Evolutionary conservation across 2,797 vertebrate species (phyloP).

Genomic region (Cirrhinus molitorella): DNA sequence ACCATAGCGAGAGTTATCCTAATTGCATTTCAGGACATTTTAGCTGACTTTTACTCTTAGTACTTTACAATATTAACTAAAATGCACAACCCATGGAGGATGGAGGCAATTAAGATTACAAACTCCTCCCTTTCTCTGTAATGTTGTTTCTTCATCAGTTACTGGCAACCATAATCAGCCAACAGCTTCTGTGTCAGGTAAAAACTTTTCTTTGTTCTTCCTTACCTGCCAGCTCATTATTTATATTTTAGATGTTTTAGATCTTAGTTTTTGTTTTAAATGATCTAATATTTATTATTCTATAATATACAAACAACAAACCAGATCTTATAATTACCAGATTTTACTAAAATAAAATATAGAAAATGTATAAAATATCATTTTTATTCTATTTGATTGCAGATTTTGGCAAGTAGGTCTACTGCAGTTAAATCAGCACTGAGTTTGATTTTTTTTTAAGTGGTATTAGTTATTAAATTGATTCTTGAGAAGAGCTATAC

Average conservation of each 20-base stretch:
- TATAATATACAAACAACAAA: neutral
- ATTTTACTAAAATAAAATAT: too few relatives aligned
- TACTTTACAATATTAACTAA: neutral
- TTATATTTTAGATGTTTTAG: neutral
- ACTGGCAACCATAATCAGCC: neutral
- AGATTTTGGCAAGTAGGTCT: neutral
- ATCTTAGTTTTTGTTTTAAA: neutral
- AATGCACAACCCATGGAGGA: neutral
- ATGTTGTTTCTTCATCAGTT: slow-evolving; percentile 14
- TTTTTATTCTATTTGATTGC: neutral
- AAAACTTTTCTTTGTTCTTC: neutral
- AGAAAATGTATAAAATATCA: too few relatives aligned
- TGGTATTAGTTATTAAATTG: too few relatives aligned
- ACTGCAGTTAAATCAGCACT: neutral
- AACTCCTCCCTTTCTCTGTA: slow-evolving; percentile 13
- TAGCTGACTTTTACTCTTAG: neutral
- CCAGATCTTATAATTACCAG: neutral
- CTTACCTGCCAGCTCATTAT: neutral
- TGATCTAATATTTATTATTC: neutral
- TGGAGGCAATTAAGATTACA: neutral
- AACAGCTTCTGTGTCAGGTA: slow-evolving; percentile 24
- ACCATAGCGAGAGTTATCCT: neutral
- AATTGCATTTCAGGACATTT: slow-evolving; percentile 6
- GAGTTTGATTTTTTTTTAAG: neutral
- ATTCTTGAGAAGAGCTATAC: too few relatives aligned